Evolutionary conservation across 1,140 invertebrate species (phyloP).

Genomic region (Octopus sinensis): DNA sequence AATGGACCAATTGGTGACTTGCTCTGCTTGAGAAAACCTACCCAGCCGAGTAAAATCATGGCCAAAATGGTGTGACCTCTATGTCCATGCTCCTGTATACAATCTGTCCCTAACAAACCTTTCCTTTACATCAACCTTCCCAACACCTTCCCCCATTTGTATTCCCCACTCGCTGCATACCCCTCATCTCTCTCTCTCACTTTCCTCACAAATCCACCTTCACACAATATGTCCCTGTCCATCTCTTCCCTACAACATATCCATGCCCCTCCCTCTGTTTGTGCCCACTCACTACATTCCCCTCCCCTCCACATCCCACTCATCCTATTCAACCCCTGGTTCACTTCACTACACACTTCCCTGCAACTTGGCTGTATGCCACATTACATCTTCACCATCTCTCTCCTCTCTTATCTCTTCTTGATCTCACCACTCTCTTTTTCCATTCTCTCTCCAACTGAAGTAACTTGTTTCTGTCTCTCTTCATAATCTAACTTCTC

Average conservation of each 20-base stretch:
- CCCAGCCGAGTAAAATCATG: no score
- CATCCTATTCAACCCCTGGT: no score
- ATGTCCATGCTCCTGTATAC: background rate
- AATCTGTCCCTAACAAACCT: background rate
- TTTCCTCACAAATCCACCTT: background rate
- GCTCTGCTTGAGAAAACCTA: no score
- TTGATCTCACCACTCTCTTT: background rate
- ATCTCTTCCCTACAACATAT: constrained; percentile 1
- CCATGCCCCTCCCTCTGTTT: background rate
- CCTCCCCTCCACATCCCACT: background rate
- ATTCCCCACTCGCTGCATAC: constrained; percentile 8
- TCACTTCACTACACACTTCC: no score
- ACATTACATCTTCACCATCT: background rate
- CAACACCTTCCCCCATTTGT: background rate
- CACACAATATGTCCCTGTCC: background rate
- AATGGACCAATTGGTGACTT: no score
- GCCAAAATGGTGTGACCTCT: no score
- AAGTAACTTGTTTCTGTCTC: no score
- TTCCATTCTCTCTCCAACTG: no score
- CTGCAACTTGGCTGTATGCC: no score
- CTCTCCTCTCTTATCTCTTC: background rate
- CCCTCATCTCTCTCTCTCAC: constrained; percentile 4
- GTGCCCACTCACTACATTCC: no score
- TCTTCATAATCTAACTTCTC: no score
- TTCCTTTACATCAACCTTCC: background rate